These are phyloP conservation scores for Drosophila orena DNA, from an alignment of 1,140 invertebrate species.

Conservation along the genomic window DNA sequence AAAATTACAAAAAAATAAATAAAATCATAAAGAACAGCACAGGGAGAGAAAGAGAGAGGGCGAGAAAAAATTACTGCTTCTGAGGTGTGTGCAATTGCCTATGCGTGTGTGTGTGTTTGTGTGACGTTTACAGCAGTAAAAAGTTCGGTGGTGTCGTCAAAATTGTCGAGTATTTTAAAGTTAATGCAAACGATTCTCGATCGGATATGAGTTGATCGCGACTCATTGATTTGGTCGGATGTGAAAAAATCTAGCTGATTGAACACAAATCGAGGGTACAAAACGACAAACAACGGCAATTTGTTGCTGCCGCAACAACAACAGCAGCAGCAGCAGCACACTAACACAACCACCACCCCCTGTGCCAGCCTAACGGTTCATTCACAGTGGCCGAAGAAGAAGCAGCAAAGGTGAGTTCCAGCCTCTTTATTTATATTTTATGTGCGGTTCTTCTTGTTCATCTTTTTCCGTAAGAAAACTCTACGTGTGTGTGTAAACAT, in stretches of 20 bases:
- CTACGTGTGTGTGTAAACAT: slow-evolving; percentile 31
- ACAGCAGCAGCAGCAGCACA: slow-evolving; percentile 21
- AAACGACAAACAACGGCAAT: slow-evolving; percentile 24
- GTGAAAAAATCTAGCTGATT: slow-evolving; percentile 17
- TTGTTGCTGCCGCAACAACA: slow-evolving; percentile 24
- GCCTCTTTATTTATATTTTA: slow-evolving; percentile 27
- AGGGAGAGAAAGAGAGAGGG: neutral
- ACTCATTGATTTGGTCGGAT: slow-evolving; percentile 1
- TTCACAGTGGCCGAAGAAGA: slow-evolving; percentile 29
- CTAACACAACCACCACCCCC: slow-evolving; percentile 15
- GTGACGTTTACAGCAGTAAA: slow-evolving; percentile 70
- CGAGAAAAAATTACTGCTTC: slow-evolving; percentile 17
- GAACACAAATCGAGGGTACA: slow-evolving; percentile 6
- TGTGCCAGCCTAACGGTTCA: slow-evolving; percentile 35
- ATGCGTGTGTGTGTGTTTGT: slow-evolving; percentile 24
- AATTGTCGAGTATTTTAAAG: slow-evolving; percentile 62
- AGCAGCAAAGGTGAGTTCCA: slow-evolving; percentile 35
- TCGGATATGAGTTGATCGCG: slow-evolving; percentile 2
- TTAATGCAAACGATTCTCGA: slow-evolving; percentile 31
- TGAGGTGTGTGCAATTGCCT: slow-evolving; percentile 26
- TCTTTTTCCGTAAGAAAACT: slow-evolving; percentile 7
- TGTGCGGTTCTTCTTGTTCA: neutral
- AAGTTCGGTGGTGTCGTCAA: slow-evolving; percentile 53
- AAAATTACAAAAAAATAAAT: neutral
- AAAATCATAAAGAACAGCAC: neutral